Evolutionary conservation across 2,888 invertebrate genomes (phyloP).

Genomic region (Phortica magna): DNA sequence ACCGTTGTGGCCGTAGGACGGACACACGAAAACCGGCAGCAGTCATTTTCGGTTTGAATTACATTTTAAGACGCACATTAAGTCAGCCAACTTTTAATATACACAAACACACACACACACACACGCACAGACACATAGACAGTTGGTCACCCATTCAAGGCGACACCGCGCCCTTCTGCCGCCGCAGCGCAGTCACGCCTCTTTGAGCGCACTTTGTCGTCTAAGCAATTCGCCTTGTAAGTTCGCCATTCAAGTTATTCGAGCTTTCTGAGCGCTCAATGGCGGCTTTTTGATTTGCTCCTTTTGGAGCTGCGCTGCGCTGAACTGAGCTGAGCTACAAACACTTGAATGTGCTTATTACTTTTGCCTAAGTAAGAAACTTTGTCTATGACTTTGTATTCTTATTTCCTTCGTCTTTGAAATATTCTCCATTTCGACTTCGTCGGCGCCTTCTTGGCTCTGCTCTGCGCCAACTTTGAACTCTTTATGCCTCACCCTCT

Average conservation of each 20-base stretch:
- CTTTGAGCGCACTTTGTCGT: background rate
- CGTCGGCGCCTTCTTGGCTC: background rate
- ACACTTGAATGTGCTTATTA: slow-evolving; percentile 61
- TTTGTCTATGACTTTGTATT: slow-evolving; percentile 55
- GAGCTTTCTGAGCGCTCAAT: background rate
- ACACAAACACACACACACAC: slow-evolving; percentile 18
- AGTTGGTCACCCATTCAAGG: background rate
- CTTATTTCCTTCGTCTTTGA: background rate
- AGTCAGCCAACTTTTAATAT: slow-evolving; percentile 23
- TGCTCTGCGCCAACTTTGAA: background rate
- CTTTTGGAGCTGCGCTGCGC: too few relatives aligned
- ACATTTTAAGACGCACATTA: slow-evolving; percentile 33
- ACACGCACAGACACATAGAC: background rate
- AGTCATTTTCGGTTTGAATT: slow-evolving; percentile 30
- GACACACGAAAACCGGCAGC: background rate
- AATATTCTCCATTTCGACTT: slow-evolving; percentile 42
- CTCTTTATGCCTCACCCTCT: background rate
- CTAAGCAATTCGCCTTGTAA: background rate
- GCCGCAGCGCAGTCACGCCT: background rate
- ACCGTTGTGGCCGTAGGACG: background rate
- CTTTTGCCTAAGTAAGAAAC: slow-evolving; percentile 68
- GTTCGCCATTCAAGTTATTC: background rate
- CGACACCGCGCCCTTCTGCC: too few relatives aligned
- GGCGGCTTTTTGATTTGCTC: slow-evolving; percentile 27
- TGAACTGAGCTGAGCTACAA: background rate